A percentile compares a stretch with the other conserved stretches of the same genome.
These are phyloP conservation scores for Didymodactylos carnosus DNA, from an alignment of 2,888 invertebrate genomes.

Conservation along the genomic window DNA sequence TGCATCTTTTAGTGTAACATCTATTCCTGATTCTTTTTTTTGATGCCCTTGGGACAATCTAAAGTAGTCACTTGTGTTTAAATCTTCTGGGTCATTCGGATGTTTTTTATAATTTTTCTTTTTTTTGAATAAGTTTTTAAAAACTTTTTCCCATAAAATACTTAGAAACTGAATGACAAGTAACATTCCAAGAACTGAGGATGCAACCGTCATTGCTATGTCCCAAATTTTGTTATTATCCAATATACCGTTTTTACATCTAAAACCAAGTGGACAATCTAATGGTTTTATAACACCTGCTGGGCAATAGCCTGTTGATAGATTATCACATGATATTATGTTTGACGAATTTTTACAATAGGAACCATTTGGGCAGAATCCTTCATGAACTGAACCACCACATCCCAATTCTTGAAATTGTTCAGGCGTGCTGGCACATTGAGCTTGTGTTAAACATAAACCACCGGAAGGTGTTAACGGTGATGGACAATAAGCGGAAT, in stretches of 20 bases:
- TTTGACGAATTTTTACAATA: background rate
- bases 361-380: background rate
- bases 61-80: background rate
- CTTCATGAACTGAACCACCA: background rate
- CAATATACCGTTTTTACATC: background rate
- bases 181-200: too few species aligned
- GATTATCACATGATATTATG: background rate
- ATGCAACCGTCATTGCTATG: too few species aligned
- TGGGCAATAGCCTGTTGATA: background rate
- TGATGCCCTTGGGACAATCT: too few species aligned
- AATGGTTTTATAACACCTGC: background rate
- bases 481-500: background rate
- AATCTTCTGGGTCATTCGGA: background rate
- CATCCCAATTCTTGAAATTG: background rate
- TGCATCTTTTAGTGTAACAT: background rate
- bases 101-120: background rate
- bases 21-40: too few species aligned
- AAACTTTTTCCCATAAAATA: background rate
- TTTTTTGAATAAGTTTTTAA: background rate
- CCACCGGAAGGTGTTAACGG: background rate
- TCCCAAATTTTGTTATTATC: background rate
- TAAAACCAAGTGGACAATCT: background rate
- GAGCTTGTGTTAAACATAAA: background rate
- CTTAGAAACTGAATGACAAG: background rate
- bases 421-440: background rate